Conservation (phyloP, 2,888 invertebrate species). For the Encarsia formosa region DNA sequence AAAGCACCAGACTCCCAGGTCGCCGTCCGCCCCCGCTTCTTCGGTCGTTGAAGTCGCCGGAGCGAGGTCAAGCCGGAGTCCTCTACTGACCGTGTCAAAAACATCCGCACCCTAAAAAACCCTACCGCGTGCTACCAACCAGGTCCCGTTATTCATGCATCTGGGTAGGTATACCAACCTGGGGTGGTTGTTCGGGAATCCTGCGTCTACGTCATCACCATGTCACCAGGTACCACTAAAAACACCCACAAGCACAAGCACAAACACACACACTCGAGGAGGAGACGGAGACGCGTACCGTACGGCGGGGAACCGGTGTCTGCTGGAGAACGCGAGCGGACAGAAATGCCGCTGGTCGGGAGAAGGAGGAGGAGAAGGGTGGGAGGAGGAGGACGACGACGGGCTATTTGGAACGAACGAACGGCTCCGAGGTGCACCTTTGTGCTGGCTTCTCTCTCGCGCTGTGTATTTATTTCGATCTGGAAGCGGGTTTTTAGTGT, state of each 20-base stretch:
- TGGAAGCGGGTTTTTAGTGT: too few species aligned
- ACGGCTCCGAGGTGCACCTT: conserved; percentile 8
- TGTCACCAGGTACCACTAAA: too few species aligned
- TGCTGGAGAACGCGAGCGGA: not conserved
- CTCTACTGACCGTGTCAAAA: not conserved
- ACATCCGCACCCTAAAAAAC: too few species aligned
- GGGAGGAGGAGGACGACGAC: too few species aligned
- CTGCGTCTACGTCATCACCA: too few species aligned
- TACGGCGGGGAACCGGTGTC: conserved; percentile 12
- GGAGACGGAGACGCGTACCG: conserved; percentile 5
- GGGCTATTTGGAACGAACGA: conserved; percentile 18
- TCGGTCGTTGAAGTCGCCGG: not conserved
- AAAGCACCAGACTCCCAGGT: too few species aligned
- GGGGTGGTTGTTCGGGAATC: too few species aligned
- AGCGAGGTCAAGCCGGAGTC: not conserved
- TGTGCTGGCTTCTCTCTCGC: conserved; percentile 7
- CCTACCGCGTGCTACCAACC: not conserved
- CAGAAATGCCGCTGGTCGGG: not conserved
- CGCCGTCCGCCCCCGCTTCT: too few species aligned
- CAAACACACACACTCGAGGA: not conserved
- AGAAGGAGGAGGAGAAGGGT: conserved; percentile 9
- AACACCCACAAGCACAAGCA: too few species aligned
- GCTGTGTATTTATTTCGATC: too few species aligned
- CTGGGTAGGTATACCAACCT: too few species aligned
- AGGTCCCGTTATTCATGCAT: too few species aligned